Conservation (phyloP, 2,797 vertebrate genomes). For the Arctocebus calabarensis region DNA sequence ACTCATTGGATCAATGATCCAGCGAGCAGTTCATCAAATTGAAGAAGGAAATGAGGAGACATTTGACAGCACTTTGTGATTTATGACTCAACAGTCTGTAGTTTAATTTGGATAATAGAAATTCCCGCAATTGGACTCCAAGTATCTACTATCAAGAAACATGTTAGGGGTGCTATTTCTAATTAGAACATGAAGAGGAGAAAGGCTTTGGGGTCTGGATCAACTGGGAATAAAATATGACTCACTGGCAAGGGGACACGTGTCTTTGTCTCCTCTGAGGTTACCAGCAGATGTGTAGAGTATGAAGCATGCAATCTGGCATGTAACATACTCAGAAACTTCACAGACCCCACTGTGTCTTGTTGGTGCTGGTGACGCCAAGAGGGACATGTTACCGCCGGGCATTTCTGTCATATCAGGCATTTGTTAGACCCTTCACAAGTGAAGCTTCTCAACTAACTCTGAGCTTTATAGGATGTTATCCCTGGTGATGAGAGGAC, state of each 20-base stretch:
- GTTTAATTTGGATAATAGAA: background rate
- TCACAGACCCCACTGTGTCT: background rate
- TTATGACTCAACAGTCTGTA: background rate
- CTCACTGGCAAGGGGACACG: background rate
- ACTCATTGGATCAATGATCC: background rate
- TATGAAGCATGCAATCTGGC: background rate
- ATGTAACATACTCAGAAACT: background rate
- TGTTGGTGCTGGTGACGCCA: background rate
- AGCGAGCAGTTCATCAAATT: background rate
- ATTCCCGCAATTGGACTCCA: background rate
- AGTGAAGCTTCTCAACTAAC: background rate
- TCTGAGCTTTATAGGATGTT: background rate
- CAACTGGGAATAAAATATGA: background rate
- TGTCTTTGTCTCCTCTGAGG: background rate
- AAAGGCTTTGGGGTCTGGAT: background rate
- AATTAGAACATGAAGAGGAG: fast-evolving
- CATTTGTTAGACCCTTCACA: background rate
- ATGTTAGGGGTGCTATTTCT: background rate
- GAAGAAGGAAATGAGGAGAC: background rate
- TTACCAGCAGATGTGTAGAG: background rate
- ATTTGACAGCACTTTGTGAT: background rate
- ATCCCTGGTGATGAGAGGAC: background rate
- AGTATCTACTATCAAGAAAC: background rate
- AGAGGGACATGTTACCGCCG: background rate
- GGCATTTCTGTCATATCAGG: background rate